phyloP scores from a whole-genome alignment of 2,113 vertebrate genomes.

The Pseudorectes ferrugineus region DNA sequence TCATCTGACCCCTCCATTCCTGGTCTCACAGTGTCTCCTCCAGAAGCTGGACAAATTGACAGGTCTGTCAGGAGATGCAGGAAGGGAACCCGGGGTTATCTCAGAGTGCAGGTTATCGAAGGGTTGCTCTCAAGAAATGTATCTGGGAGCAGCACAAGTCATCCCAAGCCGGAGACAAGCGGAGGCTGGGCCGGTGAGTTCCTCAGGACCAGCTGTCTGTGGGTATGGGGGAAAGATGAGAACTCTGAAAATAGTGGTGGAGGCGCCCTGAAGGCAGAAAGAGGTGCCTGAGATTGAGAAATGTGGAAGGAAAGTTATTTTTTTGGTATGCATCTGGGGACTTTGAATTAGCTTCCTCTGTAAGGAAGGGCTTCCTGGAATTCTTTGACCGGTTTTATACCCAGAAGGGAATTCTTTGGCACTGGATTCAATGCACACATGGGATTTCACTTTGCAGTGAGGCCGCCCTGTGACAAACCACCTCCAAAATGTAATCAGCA shows the following conservation, averaged over 20 bases:
- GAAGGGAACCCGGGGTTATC: constrained; percentile 13
- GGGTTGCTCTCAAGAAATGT: neutral
- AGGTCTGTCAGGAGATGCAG: neutral
- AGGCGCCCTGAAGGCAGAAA: neutral
- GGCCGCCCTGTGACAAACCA: neutral
- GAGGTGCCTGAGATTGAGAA: constrained; percentile 20
- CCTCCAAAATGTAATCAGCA: neutral
- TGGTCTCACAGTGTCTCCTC: neutral
- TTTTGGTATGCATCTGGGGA: neutral
- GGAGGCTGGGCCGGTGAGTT: neutral
- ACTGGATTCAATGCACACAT: neutral
- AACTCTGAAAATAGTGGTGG: constrained; percentile 6
- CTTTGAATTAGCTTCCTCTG: neutral
- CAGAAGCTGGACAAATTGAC: neutral
- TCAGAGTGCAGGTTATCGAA: neutral
- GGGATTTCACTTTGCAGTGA: neutral
- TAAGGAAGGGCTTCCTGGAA: constrained; percentile 28
- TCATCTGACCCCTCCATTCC: constrained; percentile 4
- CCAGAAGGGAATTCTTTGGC: constrained; percentile 14
- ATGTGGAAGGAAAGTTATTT: constrained; percentile 4
- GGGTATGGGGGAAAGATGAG: neutral
- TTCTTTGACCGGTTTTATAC: neutral
- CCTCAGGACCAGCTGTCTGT: neutral
- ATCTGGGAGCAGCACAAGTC: neutral
- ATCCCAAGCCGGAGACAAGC: neutral